Evolutionary conservation across 2,797 vertebrate species (phyloP), one percentile per base, ranked within the genome.

Genomic region (Percopsis omiscomaycus): DNA sequence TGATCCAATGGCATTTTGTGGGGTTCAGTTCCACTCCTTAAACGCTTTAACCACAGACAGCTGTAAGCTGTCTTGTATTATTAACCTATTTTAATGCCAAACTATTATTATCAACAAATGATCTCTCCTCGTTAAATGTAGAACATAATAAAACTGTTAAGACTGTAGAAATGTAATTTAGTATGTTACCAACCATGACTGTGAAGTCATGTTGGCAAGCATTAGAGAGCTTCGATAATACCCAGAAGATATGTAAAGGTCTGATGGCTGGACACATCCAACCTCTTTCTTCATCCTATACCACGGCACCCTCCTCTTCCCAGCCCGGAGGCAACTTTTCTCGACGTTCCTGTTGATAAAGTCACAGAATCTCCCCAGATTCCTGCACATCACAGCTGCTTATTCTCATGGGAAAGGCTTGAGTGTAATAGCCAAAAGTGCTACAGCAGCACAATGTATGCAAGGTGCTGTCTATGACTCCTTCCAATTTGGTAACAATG

Each of bases 281-380:
- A 63, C 59, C 50, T n/a, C 3, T 63, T 61, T 61, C 12, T 48
- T 66, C 68, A 54, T 73, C 67, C 61, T 75, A 71, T 71, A 63
- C 81, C 75, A 22, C 22, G 22, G 22, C 22, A 74, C 73, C 61
- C 27, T 66, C 65, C 69, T 54, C 52, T 49, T 75, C 78, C 82
- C 78, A 9, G 6, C 37, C 9, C 57, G 5, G 64, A 74, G 81
- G 74, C 66, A 68, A 78, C 78, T 75, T 76, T 80, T 82, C 81
- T 71, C 75, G 55, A 56, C 51, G 54, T 83, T 79, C 67, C 68
- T 80, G 71, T 54, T 10, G 1, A 27, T 57, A 64, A 79, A 75
- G 78, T 77, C 72, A 68, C 66, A 84, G 85, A 90, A 87, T 87
- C 82, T 82, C 87, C 88, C 88, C 73, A 72, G 81, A 85, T 79